Base-by-base conservation (phyloP, 2,113 vertebrate genomes). In the Orthonyx spaldingii region DNA sequence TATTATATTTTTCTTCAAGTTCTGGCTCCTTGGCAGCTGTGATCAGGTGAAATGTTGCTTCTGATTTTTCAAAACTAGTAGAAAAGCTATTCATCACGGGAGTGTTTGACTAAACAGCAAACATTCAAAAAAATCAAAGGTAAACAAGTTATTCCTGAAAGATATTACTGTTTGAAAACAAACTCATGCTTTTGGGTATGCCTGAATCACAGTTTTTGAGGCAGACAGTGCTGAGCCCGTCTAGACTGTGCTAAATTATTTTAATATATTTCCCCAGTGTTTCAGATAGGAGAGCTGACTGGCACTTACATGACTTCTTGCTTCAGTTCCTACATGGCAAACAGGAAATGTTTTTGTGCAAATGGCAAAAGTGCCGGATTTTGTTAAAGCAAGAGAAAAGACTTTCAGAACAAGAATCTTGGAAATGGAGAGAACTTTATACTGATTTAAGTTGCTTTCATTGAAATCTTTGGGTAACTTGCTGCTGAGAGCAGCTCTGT, bases 331-430 rank as follows among this genome's bases (percentile, higher is more conserved):
- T 91, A 26, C 59, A 89, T 44, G 94, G 92, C 95, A 96, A 97
- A 95, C 79, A 96, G 97, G 97, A 97, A 96, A 94, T 32, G 60
- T 95, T 93, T 87, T 94, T 93, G 94, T 93, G 96, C 91, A 96
- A 97, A 93, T 95, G 95, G 92, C 90, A 95, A 80, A 97, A 82
- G 55, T 90, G 95, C 59, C 59, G 55, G 86, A 64, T 97, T 96
- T 83, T 94, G 87, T 93, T 94, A 85, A 83, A 91, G 80, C 27
- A 79, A 78, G 92, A 37, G 49, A 33, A 63, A 87, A 96, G 23
- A 33, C 57, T 84, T 88, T 88, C 57, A 65, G 77, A 81, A 93
- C 30, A 93, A 88, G 93, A 56, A 80, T 83, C 96, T 88, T 93
- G 81, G 86, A 86, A 44, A 78, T 42, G 26, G 72, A 69, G 90